Evolutionary conservation across 92 coral and sea anemone species (phyloP).

Genomic region (Ricordea florida): DNA sequence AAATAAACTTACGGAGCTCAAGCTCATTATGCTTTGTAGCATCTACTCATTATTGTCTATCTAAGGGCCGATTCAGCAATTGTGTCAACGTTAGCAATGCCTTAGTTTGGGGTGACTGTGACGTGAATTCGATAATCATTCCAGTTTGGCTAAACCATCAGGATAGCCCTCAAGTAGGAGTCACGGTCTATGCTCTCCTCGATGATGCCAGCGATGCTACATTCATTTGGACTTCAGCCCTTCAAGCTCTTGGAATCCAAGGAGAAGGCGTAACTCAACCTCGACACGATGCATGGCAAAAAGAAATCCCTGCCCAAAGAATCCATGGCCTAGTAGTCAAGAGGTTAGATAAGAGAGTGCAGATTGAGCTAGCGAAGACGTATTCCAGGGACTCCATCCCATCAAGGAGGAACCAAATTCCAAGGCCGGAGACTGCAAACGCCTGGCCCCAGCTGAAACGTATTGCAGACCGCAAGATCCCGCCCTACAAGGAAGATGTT

Average conservation of each 20-base stretch:
- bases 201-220: conserved; percentile 4
- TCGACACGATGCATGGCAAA: conserved; percentile 62
- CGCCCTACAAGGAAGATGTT: not conserved
- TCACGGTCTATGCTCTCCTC: conserved; percentile 12
- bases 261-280: conserved; percentile 19
- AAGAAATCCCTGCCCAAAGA: too few species aligned
- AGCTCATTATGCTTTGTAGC: too few species aligned
- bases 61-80: too few species aligned
- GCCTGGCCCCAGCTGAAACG: conserved; percentile 36
- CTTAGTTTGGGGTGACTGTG: not conserved
- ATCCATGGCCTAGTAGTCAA: too few species aligned
- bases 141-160: conserved; percentile 10
- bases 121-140: not conserved
- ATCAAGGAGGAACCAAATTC: conserved; percentile 45
- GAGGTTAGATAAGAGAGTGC: conserved; percentile 3
- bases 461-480: conserved; percentile 8
- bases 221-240: not conserved
- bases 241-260: not conserved
- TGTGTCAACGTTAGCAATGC: not conserved
- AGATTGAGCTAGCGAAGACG: conserved; percentile 3
- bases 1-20: too few species aligned
- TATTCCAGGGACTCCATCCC: conserved; percentile 5
- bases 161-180: not conserved
- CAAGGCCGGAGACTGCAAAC: conserved; percentile 25
- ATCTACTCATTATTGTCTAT: too few species aligned